Evolutionary conservation across 1,140 invertebrate species (phyloP).

Genomic region (Tenebrio molitor): DNA sequence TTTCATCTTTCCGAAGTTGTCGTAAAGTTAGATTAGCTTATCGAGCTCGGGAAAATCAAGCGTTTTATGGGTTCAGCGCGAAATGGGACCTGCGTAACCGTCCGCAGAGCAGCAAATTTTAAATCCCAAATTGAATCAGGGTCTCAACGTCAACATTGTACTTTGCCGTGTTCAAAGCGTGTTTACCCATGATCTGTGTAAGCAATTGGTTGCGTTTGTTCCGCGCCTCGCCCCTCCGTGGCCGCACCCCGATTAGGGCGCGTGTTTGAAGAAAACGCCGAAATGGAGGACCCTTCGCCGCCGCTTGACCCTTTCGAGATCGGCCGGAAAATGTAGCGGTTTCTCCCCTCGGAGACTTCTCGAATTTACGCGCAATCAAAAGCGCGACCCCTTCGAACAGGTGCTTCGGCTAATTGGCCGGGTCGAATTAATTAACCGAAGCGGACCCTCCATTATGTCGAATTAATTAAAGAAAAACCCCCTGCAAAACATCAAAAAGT

Average conservation of each 20-base stretch:
- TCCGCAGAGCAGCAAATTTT: constrained; percentile 24
- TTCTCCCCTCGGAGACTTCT: not conserved
- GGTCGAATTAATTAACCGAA: no score
- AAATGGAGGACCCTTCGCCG: no score
- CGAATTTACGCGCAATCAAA: no score
- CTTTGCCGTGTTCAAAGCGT: constrained; percentile 17
- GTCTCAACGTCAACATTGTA: constrained; percentile 31
- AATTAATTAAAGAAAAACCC: no score
- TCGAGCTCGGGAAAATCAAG: constrained; percentile 36
- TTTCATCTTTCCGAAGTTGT: constrained; percentile 37
- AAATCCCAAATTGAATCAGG: constrained; percentile 31
- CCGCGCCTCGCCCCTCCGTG: not conserved
- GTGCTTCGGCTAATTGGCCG: no score
- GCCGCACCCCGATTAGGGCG: not conserved
- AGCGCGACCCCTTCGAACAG: no score
- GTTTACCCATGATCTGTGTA: constrained; percentile 33
- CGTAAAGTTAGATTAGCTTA: constrained; percentile 40
- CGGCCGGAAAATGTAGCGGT: not conserved
- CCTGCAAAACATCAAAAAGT: no score
- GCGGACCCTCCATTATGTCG: no score
- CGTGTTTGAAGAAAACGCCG: constrained; percentile 18
- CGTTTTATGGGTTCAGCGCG: constrained; percentile 25
- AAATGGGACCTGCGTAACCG: constrained; percentile 31
- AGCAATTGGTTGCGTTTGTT: constrained; percentile 12
- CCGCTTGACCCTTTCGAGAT: no score